Evolutionary conservation across 2,888 invertebrate species (phyloP), one percentile per base, ranked within the genome.

Genomic region (Chrysotoxum bicinctum): DNA sequence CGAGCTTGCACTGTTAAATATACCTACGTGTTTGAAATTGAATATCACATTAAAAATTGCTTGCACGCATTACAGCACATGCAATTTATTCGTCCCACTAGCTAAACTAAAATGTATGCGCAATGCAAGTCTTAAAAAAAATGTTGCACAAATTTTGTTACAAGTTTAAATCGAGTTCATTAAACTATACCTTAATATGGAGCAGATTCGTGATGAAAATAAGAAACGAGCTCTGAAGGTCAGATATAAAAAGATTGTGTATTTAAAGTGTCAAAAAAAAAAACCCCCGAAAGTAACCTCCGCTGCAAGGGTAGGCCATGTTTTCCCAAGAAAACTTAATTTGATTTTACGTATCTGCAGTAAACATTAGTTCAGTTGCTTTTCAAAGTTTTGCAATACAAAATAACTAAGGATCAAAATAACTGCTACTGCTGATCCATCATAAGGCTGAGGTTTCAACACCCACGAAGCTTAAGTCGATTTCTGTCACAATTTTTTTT

Each of bases 141-240:
- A 30, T 19, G 45, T 64, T 64, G 43, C 45, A 45, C 45, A 45
- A 45, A 64, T 26, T 45, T 43, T 26, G 16, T 43, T 40, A 40
- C 30, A 45, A 64, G 2, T n/a, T 48, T 12, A 10, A 50, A 50
- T 50, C 37, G 50, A 9, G 66, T 66, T 66, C 66, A 50, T 30
- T 23, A 21, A 66, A 66, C 50, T 66, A 19, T 35, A 37, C 12
- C 56, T 35, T 14, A 37, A 37, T 37, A 5, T 45, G 19, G 16
- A 45, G 16, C 30, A 64, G n/a, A 48, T 32, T 64, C 32, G 64
- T 64, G 64, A 48, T 21, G 9, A 21, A 32, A 64, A 64, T 64
- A 30, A 56, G 30, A n/a, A 40, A 7, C 9, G 30, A 9, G 16
- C 7, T 16, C 16, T 35, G 82, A 77, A 82, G 82, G 82, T 77